Base-by-base conservation (phyloP, 2,113 vertebrate genomes). In the Ibidorhyncha struthersii region DNA sequence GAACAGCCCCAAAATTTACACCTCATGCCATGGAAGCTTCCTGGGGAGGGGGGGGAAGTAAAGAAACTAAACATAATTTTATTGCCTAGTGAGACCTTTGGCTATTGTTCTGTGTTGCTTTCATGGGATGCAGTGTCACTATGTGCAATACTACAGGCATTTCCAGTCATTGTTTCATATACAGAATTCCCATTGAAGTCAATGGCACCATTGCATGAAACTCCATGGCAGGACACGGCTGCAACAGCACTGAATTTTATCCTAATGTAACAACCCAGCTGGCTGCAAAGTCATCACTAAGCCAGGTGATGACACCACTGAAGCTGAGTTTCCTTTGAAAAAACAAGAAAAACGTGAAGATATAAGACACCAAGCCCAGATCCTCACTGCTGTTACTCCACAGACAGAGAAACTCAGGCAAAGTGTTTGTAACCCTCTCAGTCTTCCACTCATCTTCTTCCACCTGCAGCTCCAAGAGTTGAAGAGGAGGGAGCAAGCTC, bases 131-230 rank as follows among this genome's bases (percentile, higher is more conserved):
- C 10, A 85, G 36, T 82, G 86, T 94, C 83, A 96, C 49, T 82
- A 20, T 53, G 53, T 76, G 73, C 91, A 89, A 76, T 82, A 58
- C 52, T 65, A 70, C 47, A 85, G 83, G 77, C 53, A 89, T 94
- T 96, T 96, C 91, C 97, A 84, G 77, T 65, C 84, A 94, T 73
- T 94, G 86, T 95, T 93, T 94, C 83, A 38, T 32, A 50, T 4
- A 69, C 1, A 1, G 70, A 93, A 89, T 89, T 96, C 70, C 40
- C 73, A 77, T 0, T 76, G 52, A 96, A 94, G 73, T 65, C 49
- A 79, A 70, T 10, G 47, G 43, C 61, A 81, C 14, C 0, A 0
- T 34, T 84, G 73, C 55, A 52, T 80, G 73, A 74, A 85, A 80
- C 20, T 58, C 70, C 29, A 43, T 14, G 66, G 45, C 73, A 91